phyloP scores from a whole-genome alignment of 2,113 vertebrate genomes.

The Ailuropoda melanoleuca region DNA sequence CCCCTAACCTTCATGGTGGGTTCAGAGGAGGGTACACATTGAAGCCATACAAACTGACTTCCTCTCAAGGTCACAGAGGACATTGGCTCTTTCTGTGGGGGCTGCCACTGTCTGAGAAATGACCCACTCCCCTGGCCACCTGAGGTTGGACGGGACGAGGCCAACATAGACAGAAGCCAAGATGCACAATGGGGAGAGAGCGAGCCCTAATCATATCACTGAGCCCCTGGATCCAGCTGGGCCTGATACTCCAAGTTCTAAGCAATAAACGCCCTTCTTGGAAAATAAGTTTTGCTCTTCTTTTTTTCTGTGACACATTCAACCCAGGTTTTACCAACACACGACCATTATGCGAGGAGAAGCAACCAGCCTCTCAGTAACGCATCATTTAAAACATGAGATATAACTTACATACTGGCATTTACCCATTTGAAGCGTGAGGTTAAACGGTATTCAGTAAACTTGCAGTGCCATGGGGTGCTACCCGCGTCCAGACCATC shows the following conservation, averaged over 20 bases:
- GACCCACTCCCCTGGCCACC: not conserved
- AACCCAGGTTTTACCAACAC: not conserved
- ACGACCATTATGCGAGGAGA: not conserved
- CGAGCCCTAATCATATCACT: rapidly evolving
- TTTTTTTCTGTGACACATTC: no score
- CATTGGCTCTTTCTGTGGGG: not conserved
- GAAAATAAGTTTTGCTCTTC: not conserved
- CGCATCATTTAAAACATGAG: not conserved
- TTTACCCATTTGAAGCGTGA: no score
- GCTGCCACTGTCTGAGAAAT: rapidly evolving
- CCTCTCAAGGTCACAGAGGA: not conserved
- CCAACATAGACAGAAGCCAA: not conserved
- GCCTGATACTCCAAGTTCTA: not conserved
- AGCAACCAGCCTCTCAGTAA: not conserved
- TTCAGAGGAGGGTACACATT: not conserved
- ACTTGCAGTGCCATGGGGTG: not conserved
- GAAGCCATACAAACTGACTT: not conserved
- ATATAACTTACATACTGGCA: not conserved
- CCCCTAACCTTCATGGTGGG: rapidly evolving
- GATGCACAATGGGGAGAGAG: no score
- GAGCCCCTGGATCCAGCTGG: not conserved
- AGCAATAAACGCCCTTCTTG: not conserved
- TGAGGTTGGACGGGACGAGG: not conserved
- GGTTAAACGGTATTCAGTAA: rapidly evolving
- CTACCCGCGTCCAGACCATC: rapidly evolving